Percentiles rank a stretch among this genome's conserved stretches.
Conservation (phyloP, 1,140 invertebrate genomes). For the Drosophila paulistorum region DNA sequence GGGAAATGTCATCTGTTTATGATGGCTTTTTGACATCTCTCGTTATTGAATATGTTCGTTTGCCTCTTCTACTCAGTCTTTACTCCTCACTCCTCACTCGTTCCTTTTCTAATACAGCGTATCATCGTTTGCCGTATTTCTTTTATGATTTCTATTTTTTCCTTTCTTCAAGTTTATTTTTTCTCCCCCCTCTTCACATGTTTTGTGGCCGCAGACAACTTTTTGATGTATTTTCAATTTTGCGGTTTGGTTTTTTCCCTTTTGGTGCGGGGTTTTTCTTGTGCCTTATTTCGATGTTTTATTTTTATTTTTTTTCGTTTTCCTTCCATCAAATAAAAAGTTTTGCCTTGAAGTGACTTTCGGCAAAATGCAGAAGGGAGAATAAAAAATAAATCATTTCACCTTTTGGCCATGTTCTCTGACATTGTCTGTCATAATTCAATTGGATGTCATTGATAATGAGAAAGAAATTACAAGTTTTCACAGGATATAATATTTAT, state of each 20-base stretch:
- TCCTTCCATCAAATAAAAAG: constrained; percentile 23
- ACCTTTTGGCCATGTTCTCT: constrained; percentile 30
- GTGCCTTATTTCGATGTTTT: constrained; percentile 9
- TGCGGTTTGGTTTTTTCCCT: constrained; percentile 53
- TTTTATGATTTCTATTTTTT: constrained; percentile 45
- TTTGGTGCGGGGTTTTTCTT: not conserved
- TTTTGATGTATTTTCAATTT: constrained; percentile 75
- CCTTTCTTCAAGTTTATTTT: constrained; percentile 1
- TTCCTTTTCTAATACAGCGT: constrained; percentile 1
- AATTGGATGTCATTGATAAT: not conserved
- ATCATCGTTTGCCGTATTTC: constrained; percentile 34
- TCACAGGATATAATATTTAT: not conserved
- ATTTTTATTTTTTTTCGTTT: not conserved
- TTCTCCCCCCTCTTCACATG: constrained; percentile 1
- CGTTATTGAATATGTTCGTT: constrained; percentile 75
- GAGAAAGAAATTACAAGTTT: not conserved
- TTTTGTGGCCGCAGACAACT: constrained; percentile 53
- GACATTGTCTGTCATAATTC: constrained; percentile 32
- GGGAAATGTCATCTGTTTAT: constrained; percentile 82
- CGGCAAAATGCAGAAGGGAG: constrained; percentile 8
- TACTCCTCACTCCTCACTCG: constrained; percentile 1
- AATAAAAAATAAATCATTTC: not conserved
- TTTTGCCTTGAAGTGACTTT: constrained; percentile 34
- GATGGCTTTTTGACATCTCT: constrained; percentile 81
- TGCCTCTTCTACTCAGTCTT: constrained; percentile 35